Percentiles rank a stretch among this genome's conserved stretches.
phyloP scores from a whole-genome alignment of 2,888 invertebrate species.

The Campoplex capitator region DNA sequence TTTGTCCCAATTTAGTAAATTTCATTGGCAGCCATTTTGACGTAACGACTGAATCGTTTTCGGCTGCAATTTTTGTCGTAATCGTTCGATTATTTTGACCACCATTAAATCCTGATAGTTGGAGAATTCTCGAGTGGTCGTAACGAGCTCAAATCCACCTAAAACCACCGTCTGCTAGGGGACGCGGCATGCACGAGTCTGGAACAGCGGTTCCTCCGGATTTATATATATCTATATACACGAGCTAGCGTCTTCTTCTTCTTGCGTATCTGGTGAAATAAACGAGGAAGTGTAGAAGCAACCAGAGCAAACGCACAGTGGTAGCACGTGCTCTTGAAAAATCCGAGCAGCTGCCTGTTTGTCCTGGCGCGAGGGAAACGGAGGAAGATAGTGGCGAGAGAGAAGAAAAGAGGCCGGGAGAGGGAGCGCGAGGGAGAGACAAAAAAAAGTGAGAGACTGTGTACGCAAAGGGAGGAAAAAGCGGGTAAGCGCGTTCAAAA shows the following conservation, averaged over 20 bases:
- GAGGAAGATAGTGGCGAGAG: constrained; percentile 18
- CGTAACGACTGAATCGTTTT: not conserved
- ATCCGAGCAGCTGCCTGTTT: constrained; percentile 54
- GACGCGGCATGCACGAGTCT: not conserved
- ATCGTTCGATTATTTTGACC: not conserved
- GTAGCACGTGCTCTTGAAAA: constrained; percentile 54
- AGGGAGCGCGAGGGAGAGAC: not conserved
- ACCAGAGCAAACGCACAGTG: constrained; percentile 50
- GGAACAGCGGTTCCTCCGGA: not conserved
- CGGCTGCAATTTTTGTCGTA: not conserved
- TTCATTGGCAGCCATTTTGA: too few species aligned
- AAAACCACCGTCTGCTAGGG: not conserved
- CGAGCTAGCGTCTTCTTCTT: not conserved
- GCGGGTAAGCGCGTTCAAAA: not conserved
- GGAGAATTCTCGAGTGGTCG: not conserved
- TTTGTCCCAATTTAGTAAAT: too few species aligned
- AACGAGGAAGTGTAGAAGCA: constrained; percentile 45
- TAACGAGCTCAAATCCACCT: not conserved
- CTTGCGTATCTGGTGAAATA: constrained; percentile 8
- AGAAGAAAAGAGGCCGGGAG: not conserved
- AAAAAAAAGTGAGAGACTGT: not conserved
- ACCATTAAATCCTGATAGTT: not conserved
- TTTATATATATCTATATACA: not conserved
- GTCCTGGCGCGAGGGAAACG: constrained; percentile 44
- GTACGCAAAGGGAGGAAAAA: constrained; percentile 15